phyloP scores from a whole-genome alignment of 2,113 vertebrate genomes.

The Lophius piscatorius region DNA sequence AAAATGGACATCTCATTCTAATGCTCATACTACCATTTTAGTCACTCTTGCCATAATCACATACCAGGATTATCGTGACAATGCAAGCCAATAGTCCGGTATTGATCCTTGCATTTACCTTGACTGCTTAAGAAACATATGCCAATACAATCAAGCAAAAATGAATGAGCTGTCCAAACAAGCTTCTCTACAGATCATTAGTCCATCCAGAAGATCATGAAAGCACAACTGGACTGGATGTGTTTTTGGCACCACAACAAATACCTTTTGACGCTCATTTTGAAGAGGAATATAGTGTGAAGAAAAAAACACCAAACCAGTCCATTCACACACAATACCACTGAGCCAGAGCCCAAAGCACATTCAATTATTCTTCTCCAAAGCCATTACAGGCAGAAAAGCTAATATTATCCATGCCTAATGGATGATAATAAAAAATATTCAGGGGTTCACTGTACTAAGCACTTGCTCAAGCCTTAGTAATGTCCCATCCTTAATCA shows the following conservation, averaged over 20 bases:
- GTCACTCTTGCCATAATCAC: slow-evolving; percentile 41
- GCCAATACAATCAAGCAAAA: slow-evolving; percentile 75
- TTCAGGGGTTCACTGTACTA: slow-evolving; percentile 70
- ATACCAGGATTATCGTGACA: slow-evolving; percentile 63
- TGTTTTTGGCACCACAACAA: slow-evolving; percentile 8
- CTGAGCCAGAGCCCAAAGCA: slow-evolving; percentile 67
- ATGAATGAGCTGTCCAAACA: slow-evolving; percentile 70
- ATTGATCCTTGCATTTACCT: slow-evolving; percentile 73
- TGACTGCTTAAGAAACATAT: slow-evolving; percentile 70
- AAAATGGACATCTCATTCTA: not conserved
- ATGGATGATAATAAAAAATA: slow-evolving; percentile 78
- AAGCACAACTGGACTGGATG: slow-evolving; percentile 14
- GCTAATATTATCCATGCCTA: slow-evolving; percentile 72
- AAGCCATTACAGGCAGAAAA: slow-evolving; percentile 65
- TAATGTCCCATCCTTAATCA: slow-evolving; percentile 79
- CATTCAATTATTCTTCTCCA: slow-evolving; percentile 72
- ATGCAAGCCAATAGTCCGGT: slow-evolving; percentile 59
- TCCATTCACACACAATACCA: slow-evolving; percentile 49
- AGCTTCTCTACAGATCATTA: slow-evolving; percentile 67
- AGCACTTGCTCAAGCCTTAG: slow-evolving; percentile 69
- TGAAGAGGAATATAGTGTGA: slow-evolving; percentile 45
- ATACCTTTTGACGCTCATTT: slow-evolving; percentile 13
- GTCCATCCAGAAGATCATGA: slow-evolving; percentile 52
- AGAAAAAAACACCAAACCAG: slow-evolving; percentile 49
- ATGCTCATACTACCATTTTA: not conserved